Conservation (phyloP, 2,113 vertebrate species). For the Rousettus leschenaultii region DNA sequence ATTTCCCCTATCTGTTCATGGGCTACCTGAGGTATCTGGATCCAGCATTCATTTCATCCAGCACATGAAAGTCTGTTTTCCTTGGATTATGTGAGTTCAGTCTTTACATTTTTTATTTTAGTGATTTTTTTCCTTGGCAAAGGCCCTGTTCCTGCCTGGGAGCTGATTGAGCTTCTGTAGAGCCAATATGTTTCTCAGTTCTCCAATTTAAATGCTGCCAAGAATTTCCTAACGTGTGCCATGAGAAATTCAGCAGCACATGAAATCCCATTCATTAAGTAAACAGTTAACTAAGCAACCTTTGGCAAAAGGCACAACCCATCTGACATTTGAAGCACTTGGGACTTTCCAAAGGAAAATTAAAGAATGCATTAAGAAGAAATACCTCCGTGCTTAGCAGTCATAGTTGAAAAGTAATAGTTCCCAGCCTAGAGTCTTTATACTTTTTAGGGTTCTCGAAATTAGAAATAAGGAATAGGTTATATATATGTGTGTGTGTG, state of each 20-base stretch:
- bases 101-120: slow-evolving; percentile 68
- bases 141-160: slow-evolving; percentile 59
- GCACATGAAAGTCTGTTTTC: slow-evolving; percentile 28
- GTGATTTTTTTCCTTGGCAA: slow-evolving; percentile 63
- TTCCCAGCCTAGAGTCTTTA: background rate
- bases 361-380: slow-evolving; percentile 70
- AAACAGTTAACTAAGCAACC: slow-evolving; percentile 76
- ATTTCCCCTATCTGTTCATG: background rate
- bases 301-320: slow-evolving; percentile 71
- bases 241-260: slow-evolving; percentile 70
- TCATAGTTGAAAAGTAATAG: slow-evolving; percentile 52
- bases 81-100: slow-evolving; percentile 41
- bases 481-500: background rate
- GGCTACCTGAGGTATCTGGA: background rate
- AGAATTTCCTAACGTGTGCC: slow-evolving; percentile 76
- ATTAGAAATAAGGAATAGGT: slow-evolving; percentile 17
- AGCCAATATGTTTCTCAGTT: slow-evolving; percentile 69
- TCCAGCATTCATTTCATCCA: slow-evolving; percentile 20
- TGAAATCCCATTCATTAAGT: slow-evolving; percentile 71
- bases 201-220: slow-evolving; percentile 77
- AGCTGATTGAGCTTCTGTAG: slow-evolving; percentile 62
- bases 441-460: slow-evolving; percentile 5
- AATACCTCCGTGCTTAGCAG: slow-evolving; percentile 33
- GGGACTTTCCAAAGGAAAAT: slow-evolving; percentile 70
- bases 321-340: slow-evolving; percentile 70